Percentiles rank a stretch among this genome's conserved stretches.
Conservation (phyloP, 2,888 invertebrate species). For the Metopia argyrocephala region DNA sequence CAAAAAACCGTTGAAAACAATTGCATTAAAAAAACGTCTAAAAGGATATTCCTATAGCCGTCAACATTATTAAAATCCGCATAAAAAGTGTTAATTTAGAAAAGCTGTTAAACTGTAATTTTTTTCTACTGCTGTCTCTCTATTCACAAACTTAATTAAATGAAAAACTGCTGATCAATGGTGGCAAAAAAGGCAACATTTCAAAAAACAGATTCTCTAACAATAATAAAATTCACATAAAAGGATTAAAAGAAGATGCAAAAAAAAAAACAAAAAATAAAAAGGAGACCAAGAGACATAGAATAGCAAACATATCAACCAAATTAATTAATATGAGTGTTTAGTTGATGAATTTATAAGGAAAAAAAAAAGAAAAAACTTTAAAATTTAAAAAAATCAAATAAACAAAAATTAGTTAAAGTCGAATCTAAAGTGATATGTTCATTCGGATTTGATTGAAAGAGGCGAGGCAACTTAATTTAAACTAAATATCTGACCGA, state of each 20-base stretch:
- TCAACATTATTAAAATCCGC: constrained; percentile 20
- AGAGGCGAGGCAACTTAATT: too few species aligned
- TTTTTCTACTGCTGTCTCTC: neutral
- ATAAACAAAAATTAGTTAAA: too few species aligned
- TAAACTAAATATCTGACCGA: too few species aligned
- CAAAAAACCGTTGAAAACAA: constrained; percentile 36
- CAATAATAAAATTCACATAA: neutral
- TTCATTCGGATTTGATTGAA: too few species aligned
- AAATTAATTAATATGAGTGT: constrained; percentile 50
- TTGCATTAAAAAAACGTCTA: constrained; percentile 8
- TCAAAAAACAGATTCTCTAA: too few species aligned
- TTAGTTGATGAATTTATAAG: neutral
- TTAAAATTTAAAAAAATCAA: neutral
- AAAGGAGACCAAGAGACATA: neutral
- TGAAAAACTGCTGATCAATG: constrained; percentile 49
- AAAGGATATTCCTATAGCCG: constrained; percentile 1
- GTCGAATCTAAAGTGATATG: too few species aligned
- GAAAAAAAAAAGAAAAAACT: neutral
- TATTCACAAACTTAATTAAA: constrained; percentile 51
- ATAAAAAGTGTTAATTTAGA: constrained; percentile 45
- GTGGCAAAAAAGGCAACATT: neutral
- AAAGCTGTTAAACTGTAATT: constrained; percentile 7
- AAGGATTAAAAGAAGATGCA: neutral
- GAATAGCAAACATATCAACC: neutral
- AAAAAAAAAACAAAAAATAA: neutral